A percentile compares a stretch with the other conserved stretches of the same genome.
Conservation (phyloP, 2,888 invertebrate genomes). For the Campoplex capitator region DNA sequence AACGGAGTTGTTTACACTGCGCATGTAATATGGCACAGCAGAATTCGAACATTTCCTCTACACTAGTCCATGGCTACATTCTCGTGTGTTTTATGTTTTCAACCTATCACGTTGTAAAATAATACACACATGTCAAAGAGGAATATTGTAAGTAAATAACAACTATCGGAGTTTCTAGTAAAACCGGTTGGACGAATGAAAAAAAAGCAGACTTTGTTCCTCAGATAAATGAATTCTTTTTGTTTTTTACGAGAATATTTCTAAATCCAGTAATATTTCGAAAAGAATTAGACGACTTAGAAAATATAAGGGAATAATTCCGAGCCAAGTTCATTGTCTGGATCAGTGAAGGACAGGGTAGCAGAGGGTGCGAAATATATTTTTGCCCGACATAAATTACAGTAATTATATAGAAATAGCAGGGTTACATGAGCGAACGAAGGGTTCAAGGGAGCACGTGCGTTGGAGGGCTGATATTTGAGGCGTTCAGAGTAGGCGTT, state of each 20-base stretch:
- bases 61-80: background rate
- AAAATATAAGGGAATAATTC: background rate
- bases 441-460: slow-evolving; percentile 56
- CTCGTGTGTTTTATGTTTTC: background rate
- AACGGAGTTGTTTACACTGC: slow-evolving; percentile 85
- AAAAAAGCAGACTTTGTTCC: background rate
- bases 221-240: background rate
- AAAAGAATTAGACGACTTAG: background rate
- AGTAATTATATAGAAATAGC: slow-evolving; percentile 74
- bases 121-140: background rate
- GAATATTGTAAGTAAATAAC: background rate
- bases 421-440: slow-evolving; percentile 68
- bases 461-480: slow-evolving; percentile 43
- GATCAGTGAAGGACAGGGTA: slow-evolving; percentile 76
- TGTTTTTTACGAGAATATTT: background rate
- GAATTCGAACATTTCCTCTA: slow-evolving; percentile 38
- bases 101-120: background rate
- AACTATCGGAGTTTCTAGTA: background rate
- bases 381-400: slow-evolving; percentile 72
- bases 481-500: background rate
- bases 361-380: slow-evolving; percentile 69
- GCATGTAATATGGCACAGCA: slow-evolving; percentile 82
- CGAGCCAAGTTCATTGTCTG: slow-evolving; percentile 75
- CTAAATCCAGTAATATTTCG: background rate
- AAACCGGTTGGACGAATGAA: background rate